A percentile compares a stretch with the other conserved stretches of the same genome.
Conservation (phyloP, 37 sponge, comb jelly and placozoan genomes). For the Chondrilla cf. caribensis region DNA sequence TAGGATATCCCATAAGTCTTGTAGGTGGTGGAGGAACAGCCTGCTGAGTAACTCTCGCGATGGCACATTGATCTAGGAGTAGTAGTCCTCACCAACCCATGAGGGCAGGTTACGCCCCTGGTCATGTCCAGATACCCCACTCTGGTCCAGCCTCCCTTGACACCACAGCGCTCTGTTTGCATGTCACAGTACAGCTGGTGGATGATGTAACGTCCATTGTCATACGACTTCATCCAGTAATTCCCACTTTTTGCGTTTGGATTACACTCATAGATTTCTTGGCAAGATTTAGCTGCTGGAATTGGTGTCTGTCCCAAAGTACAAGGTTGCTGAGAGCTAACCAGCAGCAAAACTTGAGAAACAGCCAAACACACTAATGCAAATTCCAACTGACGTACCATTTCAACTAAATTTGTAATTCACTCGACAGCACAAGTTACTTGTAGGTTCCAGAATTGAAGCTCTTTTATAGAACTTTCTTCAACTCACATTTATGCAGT, state of each 20-base stretch:
- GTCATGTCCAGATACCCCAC: background rate
- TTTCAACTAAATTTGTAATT: too few relatives aligned
- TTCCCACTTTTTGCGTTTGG: background rate
- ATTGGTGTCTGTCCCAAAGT: background rate
- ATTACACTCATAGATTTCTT: conserved; percentile 1
- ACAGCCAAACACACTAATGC: too few relatives aligned
- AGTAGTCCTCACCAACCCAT: background rate
- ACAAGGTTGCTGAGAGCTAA: too few relatives aligned
- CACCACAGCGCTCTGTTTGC: background rate
- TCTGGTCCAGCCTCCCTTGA: conserved; percentile 6
- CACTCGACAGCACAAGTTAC: too few relatives aligned
- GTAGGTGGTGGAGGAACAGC: background rate
- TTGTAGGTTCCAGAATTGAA: too few relatives aligned
- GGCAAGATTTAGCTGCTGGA: background rate
- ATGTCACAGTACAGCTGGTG: conserved; percentile 8
- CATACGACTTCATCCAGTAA: background rate
- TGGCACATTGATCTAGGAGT: background rate
- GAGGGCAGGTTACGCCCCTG: background rate
- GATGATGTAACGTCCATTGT: background rate
- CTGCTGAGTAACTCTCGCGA: background rate
- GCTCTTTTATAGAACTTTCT: too few relatives aligned
- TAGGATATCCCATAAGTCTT: conserved; percentile 6
- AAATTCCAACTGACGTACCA: too few relatives aligned
- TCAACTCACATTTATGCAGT: too few relatives aligned
- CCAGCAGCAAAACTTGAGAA: too few relatives aligned